Conservation (phyloP, 2,797 vertebrate species). For the Anas capensis region DNA sequence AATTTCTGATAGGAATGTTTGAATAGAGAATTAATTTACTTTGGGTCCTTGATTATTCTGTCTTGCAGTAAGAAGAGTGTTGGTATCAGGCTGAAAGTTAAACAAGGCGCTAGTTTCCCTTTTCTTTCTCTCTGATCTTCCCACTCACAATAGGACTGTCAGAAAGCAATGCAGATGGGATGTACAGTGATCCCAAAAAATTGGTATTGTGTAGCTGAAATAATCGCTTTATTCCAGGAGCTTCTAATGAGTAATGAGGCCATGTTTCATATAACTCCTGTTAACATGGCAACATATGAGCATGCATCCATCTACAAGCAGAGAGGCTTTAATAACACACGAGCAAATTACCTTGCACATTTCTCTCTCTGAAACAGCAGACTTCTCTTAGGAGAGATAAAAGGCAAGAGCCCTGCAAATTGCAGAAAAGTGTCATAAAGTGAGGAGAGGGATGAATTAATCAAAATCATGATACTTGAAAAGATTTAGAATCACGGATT, state of each 20-base stretch:
- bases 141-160: not conserved
- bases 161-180: not conserved
- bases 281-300: conserved; percentile 41
- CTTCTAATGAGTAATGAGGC: not conserved
- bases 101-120: not conserved
- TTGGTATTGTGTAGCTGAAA: not conserved
- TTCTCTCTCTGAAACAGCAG: not conserved
- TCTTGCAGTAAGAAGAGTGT: conserved; percentile 20
- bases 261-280: not conserved
- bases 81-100: conserved; percentile 44
- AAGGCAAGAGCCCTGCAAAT: not conserved
- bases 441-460: not conserved
- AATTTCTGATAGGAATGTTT: conserved; percentile 61
- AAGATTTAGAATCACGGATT: not conserved
- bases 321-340: not conserved
- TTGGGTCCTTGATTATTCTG: conserved; percentile 30
- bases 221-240: not conserved
- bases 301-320: not conserved
- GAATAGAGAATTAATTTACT: conserved; percentile 64
- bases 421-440: not conserved
- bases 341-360: not conserved
- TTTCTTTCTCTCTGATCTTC: conserved; percentile 7
- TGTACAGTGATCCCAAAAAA: not conserved
- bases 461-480: not conserved
- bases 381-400: conserved; percentile 2